These are phyloP conservation scores for Narcine bancroftii DNA, from an alignment of 2,113 vertebrate genomes.

Conservation along the genomic window DNA sequence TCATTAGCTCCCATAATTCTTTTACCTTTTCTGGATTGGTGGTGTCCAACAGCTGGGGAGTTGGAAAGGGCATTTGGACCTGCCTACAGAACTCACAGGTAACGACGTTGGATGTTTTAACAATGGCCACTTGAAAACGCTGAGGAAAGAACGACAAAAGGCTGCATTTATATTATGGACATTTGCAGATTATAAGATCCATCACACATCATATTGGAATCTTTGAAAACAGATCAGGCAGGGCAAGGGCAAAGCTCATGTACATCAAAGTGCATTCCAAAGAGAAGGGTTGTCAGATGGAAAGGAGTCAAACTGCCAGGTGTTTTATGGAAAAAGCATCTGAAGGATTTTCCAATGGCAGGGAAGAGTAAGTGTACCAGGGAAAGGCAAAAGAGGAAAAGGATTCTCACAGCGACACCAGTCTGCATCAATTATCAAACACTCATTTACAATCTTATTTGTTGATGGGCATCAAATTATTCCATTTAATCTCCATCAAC, in stretches of 20 bases:
- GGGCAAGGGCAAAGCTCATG: too few species aligned
- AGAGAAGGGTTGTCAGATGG: not conserved
- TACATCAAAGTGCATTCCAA: too few species aligned
- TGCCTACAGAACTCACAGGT: slow-evolving; percentile 46
- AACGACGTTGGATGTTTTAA: not conserved
- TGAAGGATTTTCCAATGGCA: not conserved
- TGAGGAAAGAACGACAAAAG: not conserved
- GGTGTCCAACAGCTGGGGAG: slow-evolving; percentile 39
- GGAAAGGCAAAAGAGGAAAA: not conserved
- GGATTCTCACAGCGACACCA: not conserved
- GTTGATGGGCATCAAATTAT: too few species aligned
- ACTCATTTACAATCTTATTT: too few species aligned
- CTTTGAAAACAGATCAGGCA: too few species aligned
- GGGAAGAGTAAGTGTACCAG: not conserved
- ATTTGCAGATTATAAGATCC: not conserved
- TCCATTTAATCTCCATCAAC: too few species aligned
- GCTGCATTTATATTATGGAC: not conserved
- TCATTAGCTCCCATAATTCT: too few species aligned
- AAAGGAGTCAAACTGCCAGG: not conserved
- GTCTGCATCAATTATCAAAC: too few species aligned
- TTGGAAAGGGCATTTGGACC: slow-evolving; percentile 43
- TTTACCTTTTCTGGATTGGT: slow-evolving; percentile 42
- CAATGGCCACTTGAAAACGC: not conserved
- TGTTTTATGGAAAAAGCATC: not conserved
- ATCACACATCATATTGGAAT: too few species aligned